Conservation (phyloP, 1,140 invertebrate genomes). For the Oryzaephilus surinamensis region DNA sequence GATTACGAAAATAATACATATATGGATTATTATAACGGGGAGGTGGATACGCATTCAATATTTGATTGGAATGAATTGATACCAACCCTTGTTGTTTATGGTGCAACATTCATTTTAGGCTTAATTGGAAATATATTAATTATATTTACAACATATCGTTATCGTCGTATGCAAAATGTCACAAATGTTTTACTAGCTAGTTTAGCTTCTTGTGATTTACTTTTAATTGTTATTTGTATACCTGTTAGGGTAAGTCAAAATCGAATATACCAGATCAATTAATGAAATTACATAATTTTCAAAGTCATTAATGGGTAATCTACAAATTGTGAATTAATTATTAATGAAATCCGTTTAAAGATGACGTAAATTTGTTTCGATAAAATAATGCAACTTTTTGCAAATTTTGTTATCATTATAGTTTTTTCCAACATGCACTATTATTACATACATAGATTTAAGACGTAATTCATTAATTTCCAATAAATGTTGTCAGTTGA, state of each 20-base stretch:
- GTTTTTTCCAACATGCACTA: too few species aligned
- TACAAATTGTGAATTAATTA: too few species aligned
- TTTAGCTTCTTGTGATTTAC: slow-evolving; percentile 58
- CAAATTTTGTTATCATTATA: too few species aligned
- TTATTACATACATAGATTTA: too few species aligned
- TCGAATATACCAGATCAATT: too few species aligned
- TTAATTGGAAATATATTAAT: slow-evolving; percentile 51
- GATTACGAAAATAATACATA: not conserved
- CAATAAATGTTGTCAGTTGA: too few species aligned
- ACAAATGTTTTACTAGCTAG: slow-evolving; percentile 65
- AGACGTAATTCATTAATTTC: too few species aligned
- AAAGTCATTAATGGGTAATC: too few species aligned
- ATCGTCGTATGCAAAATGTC: slow-evolving; percentile 34
- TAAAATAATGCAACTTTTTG: too few species aligned
- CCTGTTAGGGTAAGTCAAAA: slow-evolving; percentile 54
- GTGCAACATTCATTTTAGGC: slow-evolving; percentile 50
- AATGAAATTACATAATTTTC: too few species aligned
- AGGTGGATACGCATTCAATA: slow-evolving; percentile 32
- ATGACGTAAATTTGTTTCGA: not conserved
- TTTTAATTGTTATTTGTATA: slow-evolving; percentile 61
- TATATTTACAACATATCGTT: slow-evolving; percentile 36
- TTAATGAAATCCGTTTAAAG: not conserved
- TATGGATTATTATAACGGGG: slow-evolving; percentile 36
- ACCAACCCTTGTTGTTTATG: slow-evolving; percentile 51
- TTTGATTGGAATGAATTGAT: slow-evolving; percentile 47